Conservation (phyloP, 2,888 invertebrate genomes). For the Arrhopalites spinosus region DNA sequence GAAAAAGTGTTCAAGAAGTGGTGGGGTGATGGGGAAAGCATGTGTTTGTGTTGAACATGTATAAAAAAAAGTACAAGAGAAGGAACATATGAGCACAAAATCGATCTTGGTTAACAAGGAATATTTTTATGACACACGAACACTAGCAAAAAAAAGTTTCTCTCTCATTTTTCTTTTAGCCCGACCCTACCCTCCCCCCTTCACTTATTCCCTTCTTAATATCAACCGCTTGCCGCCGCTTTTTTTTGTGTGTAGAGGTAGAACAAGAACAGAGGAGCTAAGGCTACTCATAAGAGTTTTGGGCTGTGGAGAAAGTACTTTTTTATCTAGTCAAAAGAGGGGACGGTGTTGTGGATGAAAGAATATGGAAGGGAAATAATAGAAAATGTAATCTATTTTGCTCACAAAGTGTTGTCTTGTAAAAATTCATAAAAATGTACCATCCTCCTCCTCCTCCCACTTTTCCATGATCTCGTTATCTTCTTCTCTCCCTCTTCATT, state of each 20-base stretch:
- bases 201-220: conserved; percentile 21
- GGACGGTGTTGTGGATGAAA: no score
- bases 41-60: conserved; percentile 1
- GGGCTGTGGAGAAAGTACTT: no score
- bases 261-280: no score
- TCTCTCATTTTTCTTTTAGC: conserved; percentile 15
- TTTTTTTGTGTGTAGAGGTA: no score
- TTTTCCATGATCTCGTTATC: not conserved
- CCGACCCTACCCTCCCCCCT: not conserved
- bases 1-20: not conserved
- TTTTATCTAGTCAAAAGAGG: no score
- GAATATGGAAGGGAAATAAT: not conserved
- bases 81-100: conserved; percentile 9
- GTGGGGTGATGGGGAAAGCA: not conserved
- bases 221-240: not conserved
- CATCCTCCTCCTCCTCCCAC: no score
- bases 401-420: conserved; percentile 8
- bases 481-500: not conserved
- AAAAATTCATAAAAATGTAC: not conserved
- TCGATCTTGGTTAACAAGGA: conserved; percentile 28
- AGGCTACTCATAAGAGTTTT: no score
- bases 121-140: conserved; percentile 30
- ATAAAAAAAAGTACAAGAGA: not conserved
- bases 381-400: conserved; percentile 15
- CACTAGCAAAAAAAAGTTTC: conserved; percentile 18